Evolutionary conservation across 2,888 invertebrate species (phyloP).

Genomic region (Mechanitis messenoides): DNA sequence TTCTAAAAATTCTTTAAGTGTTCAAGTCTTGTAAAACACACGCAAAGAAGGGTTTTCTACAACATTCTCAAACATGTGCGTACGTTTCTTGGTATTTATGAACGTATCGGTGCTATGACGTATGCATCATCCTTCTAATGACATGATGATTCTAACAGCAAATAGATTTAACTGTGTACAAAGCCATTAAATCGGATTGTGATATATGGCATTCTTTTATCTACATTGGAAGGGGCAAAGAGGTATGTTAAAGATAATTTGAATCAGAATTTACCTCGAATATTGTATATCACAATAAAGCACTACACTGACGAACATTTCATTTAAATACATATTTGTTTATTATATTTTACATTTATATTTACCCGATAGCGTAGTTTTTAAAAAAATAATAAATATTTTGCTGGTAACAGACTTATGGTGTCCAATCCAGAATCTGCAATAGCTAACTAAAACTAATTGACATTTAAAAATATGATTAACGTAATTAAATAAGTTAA

Average conservation of each 20-base stretch:
- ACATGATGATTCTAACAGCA: constrained; percentile 24
- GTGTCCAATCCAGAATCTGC: too few species aligned
- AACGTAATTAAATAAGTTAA: too few species aligned
- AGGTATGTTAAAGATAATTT: constrained; percentile 7
- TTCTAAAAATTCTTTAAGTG: neutral
- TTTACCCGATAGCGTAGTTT: neutral
- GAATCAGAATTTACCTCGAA: constrained; percentile 22
- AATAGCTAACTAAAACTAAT: too few species aligned
- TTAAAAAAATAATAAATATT: neutral
- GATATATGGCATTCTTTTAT: constrained; percentile 26
- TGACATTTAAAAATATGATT: too few species aligned
- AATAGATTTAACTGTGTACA: constrained; percentile 25
- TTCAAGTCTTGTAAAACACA: neutral
- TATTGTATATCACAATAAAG: constrained; percentile 24
- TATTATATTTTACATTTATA: neutral
- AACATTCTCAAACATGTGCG: constrained; percentile 15
- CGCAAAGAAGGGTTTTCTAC: constrained; percentile 1
- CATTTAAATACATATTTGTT: neutral
- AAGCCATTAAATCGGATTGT: constrained; percentile 26
- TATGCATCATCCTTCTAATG: constrained; percentile 23
- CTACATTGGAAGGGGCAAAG: constrained; percentile 27
- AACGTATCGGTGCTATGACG: constrained; percentile 23
- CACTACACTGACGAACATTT: constrained; percentile 3
- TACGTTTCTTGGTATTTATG: constrained; percentile 18
- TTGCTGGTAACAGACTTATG: neutral